Conservation (phyloP, 2,888 invertebrate genomes). For the Scelioninae gen. 2 region DNA sequence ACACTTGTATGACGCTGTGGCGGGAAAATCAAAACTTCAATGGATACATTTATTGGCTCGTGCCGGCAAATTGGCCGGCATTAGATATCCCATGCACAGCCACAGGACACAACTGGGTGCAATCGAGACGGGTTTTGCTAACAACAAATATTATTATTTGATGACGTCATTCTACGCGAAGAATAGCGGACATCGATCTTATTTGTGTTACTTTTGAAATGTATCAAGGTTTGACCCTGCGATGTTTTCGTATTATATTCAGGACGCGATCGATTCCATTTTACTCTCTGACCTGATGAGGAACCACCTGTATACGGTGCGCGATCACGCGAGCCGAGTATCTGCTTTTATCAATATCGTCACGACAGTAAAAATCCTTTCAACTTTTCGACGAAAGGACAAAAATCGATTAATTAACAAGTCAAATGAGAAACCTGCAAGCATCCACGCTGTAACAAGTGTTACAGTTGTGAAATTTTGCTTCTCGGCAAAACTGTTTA, state of each 20-base stretch:
- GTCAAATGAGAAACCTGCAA: conserved; percentile 21
- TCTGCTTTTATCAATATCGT: conserved; percentile 55
- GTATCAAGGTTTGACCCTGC: conserved; percentile 56
- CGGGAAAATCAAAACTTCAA: conserved; percentile 22
- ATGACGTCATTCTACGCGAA: conserved; percentile 23
- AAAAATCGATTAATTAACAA: conserved; percentile 48
- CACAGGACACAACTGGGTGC: too few relatives aligned
- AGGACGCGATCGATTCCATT: conserved; percentile 57
- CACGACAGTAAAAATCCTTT: conserved; percentile 54
- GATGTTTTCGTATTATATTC: conserved; percentile 53
- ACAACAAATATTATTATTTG: conserved; percentile 38
- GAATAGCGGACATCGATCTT: conserved; percentile 50
- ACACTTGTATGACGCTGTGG: conserved; percentile 10
- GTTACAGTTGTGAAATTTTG: too few relatives aligned
- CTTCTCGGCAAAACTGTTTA: too few relatives aligned
- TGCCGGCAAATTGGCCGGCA: conserved; percentile 2
- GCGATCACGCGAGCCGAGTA: conserved; percentile 54
- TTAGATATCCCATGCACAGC: not conserved
- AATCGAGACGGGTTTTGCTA: conserved; percentile 9
- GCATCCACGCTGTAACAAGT: not conserved
- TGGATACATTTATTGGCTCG: conserved; percentile 15
- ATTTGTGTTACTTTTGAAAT: conserved; percentile 50
- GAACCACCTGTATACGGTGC: conserved; percentile 54
- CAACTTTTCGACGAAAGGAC: conserved; percentile 36
- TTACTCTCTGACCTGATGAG: conserved; percentile 54